These are phyloP conservation scores for Caretta caretta DNA, from an alignment of 2,113 vertebrate species.

Conservation along the genomic window DNA sequence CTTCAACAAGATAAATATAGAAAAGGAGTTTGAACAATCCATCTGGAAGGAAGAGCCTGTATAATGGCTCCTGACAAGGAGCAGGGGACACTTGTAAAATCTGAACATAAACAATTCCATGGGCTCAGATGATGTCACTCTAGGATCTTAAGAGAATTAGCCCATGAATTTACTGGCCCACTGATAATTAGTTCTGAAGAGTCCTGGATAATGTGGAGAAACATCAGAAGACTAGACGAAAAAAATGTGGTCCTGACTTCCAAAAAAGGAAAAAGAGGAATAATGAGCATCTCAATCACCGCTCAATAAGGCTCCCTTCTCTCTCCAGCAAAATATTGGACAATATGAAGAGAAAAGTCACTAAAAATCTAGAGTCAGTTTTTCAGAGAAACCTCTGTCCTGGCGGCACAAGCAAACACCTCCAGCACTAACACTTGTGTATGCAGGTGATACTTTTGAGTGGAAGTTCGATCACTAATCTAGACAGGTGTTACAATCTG, in stretches of 20 bases:
- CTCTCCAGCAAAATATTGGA: background rate
- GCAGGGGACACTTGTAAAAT: slow-evolving; percentile 12
- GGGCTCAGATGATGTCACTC: background rate
- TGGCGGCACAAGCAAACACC: slow-evolving; percentile 49
- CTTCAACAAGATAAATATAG: background rate
- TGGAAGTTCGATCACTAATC: background rate
- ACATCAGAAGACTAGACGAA: background rate
- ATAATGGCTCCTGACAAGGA: background rate
- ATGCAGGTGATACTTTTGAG: slow-evolving; percentile 36
- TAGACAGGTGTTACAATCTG: background rate
- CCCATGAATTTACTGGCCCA: background rate
- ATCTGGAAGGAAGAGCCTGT: slow-evolving; percentile 30
- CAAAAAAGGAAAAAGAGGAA: background rate
- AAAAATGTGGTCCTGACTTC: slow-evolving; percentile 15
- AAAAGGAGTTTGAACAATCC: slow-evolving; percentile 22
- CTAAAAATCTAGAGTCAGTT: slow-evolving; percentile 10
- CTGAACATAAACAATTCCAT: slow-evolving; percentile 4
- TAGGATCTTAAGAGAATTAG: background rate
- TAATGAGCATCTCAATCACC: background rate
- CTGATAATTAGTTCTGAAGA: background rate
- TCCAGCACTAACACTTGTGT: slow-evolving; percentile 1
- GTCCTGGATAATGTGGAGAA: background rate
- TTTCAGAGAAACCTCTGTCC: slow-evolving; percentile 61
- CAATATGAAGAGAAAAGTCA: background rate
- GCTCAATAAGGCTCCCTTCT: background rate